Conservation (phyloP, 2,113 vertebrate species). For the Choloepus hoffmanni region DNA sequence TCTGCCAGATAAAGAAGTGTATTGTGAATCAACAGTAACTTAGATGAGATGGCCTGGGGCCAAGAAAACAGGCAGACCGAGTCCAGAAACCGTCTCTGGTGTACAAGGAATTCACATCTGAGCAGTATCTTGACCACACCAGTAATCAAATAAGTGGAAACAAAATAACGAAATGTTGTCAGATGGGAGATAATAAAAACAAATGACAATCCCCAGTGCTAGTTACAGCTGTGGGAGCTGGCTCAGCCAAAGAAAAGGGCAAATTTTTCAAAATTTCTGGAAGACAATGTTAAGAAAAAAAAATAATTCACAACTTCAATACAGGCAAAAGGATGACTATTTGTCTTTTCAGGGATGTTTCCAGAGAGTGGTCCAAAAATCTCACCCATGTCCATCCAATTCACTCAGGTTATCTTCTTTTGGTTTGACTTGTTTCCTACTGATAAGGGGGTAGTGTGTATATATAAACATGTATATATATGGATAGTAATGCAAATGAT, state of each 20-base stretch:
- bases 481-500: not conserved
- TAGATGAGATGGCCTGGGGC: not conserved
- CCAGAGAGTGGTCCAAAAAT: too few relatives aligned
- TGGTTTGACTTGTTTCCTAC: not conserved
- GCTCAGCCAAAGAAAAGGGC: rapidly evolving
- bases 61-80: not conserved
- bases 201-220: rapidly evolving
- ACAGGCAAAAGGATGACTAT: rapidly evolving
- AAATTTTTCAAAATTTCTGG: not conserved
- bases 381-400: too few relatives aligned
- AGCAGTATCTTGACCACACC: not conserved
- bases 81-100: not conserved
- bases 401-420: rapidly evolving
- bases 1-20: not conserved
- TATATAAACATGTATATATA: not conserved
- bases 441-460: not conserved
- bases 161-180: not conserved
- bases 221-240: not conserved
- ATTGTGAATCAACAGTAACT: not conserved
- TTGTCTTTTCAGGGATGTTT: not conserved
- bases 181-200: rapidly evolving
- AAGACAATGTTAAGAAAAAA: not conserved
- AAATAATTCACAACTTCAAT: not conserved
- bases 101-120: not conserved
- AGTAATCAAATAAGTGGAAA: not conserved